Conservation (phyloP, 2,113 vertebrate species). For the Microcebus murinus region DNA sequence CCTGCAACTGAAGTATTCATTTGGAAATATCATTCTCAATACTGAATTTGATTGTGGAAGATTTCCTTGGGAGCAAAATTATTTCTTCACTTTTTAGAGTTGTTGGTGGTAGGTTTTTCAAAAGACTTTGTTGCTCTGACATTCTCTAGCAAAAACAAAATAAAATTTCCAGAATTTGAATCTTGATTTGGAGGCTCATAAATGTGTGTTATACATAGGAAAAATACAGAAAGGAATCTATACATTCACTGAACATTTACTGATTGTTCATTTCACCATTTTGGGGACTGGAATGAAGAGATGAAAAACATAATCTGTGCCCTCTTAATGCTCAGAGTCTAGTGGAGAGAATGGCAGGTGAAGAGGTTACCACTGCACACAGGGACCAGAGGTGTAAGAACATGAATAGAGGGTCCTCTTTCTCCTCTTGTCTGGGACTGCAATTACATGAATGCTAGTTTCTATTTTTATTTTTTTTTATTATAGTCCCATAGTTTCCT, state of each 20-base stretch:
- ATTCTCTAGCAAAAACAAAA: background rate
- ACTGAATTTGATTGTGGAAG: conserved; percentile 3
- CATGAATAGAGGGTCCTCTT: background rate
- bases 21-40: conserved; percentile 29
- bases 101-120: background rate
- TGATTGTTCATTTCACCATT: background rate
- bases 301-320: background rate
- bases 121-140: background rate
- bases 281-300: background rate
- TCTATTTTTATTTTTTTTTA: background rate
- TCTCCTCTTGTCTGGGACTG: background rate
- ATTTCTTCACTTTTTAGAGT: conserved; percentile 1
- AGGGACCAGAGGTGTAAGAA: background rate
- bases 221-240: background rate
- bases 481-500: background rate
- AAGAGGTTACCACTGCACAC: too few relatives aligned
- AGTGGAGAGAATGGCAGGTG: background rate
- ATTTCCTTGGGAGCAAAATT: background rate
- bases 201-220: background rate
- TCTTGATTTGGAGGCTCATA: background rate
- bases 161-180: background rate
- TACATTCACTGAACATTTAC: background rate
- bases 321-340: background rate
- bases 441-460: background rate
- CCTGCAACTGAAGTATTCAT: background rate